These are phyloP conservation scores for Boloria selene DNA, from an alignment of 2,888 invertebrate genomes.

Conservation along the genomic window DNA sequence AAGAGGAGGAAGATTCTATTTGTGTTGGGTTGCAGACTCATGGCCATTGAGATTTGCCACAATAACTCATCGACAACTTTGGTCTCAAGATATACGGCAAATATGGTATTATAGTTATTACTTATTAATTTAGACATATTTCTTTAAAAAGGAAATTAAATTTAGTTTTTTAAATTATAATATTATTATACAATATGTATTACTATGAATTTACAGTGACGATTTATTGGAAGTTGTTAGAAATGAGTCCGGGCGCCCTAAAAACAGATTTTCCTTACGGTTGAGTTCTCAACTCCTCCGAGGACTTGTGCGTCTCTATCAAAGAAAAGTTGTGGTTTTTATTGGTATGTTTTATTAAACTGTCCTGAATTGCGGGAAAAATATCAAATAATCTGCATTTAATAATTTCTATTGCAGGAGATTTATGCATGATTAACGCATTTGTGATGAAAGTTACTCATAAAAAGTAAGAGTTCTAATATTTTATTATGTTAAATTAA, in stretches of 20 bases:
- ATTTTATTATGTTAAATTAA: not conserved
- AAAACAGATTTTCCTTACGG: slow-evolving; percentile 68
- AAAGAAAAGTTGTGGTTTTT: slow-evolving; percentile 61
- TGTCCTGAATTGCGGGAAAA: not conserved
- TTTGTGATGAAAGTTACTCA: slow-evolving; percentile 60
- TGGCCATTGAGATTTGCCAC: slow-evolving; percentile 71
- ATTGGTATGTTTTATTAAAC: slow-evolving; percentile 52
- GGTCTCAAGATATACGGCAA: slow-evolving; percentile 68
- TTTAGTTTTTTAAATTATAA: not conserved
- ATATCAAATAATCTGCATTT: slow-evolving; percentile 9
- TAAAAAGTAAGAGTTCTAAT: slow-evolving; percentile 60
- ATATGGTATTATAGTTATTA: slow-evolving; percentile 56
- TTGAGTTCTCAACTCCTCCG: slow-evolving; percentile 71
- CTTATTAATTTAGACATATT: not conserved
- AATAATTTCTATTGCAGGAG: slow-evolving; percentile 53
- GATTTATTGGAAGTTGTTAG: slow-evolving; percentile 64
- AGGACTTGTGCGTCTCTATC: slow-evolving; percentile 67
- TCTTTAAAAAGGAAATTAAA: not conserved
- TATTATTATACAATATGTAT: not conserved
- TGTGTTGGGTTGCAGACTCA: slow-evolving; percentile 75
- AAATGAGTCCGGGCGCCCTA: slow-evolving; percentile 67
- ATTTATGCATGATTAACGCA: slow-evolving; percentile 70
- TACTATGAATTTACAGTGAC: slow-evolving; percentile 52
- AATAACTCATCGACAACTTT: slow-evolving; percentile 64
- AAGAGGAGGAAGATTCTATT: slow-evolving; percentile 70